phyloP scores from a whole-genome alignment of 1,140 invertebrate genomes.

The Tetragonula clypearis region DNA sequence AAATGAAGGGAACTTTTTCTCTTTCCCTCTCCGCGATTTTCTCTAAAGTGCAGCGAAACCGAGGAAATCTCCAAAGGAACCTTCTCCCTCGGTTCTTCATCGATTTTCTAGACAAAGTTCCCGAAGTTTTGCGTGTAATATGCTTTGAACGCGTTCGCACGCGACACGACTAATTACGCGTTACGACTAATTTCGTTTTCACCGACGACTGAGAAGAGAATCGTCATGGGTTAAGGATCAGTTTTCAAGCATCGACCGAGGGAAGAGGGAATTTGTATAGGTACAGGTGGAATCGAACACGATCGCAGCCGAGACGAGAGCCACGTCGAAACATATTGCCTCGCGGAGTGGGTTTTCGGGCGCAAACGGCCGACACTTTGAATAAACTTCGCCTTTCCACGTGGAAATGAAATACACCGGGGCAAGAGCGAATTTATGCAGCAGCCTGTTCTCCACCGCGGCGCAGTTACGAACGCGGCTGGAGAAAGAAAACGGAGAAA shows the following conservation, averaged over 20 bases:
- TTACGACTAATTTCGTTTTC: too few relatives aligned
- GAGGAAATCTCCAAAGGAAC: too few relatives aligned
- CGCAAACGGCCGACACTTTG: not conserved
- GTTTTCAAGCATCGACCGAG: not conserved
- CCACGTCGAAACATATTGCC: constrained; percentile 1
- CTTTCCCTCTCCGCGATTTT: too few relatives aligned
- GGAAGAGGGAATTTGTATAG: not conserved
- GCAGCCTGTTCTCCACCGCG: not conserved
- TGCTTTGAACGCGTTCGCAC: too few relatives aligned
- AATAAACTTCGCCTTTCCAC: constrained; percentile 23
- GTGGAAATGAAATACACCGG: constrained; percentile 19
- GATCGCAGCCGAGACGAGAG: not conserved
- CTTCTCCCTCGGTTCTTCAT: too few relatives aligned
- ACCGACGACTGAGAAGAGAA: too few relatives aligned
- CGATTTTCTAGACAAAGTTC: too few relatives aligned
- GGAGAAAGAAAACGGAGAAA: too few relatives aligned
- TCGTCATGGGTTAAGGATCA: not conserved
- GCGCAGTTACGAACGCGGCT: not conserved
- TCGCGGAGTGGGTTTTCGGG: not conserved
- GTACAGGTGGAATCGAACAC: not conserved
- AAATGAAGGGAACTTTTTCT: too few relatives aligned
- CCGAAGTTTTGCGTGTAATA: too few relatives aligned
- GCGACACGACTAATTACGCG: too few relatives aligned
- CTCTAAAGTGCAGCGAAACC: too few relatives aligned
- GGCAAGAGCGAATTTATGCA: constrained; percentile 28